Evolutionary conservation across 2,113 vertebrate species (phyloP).

Genomic region (Amphiprion ocellaris): DNA sequence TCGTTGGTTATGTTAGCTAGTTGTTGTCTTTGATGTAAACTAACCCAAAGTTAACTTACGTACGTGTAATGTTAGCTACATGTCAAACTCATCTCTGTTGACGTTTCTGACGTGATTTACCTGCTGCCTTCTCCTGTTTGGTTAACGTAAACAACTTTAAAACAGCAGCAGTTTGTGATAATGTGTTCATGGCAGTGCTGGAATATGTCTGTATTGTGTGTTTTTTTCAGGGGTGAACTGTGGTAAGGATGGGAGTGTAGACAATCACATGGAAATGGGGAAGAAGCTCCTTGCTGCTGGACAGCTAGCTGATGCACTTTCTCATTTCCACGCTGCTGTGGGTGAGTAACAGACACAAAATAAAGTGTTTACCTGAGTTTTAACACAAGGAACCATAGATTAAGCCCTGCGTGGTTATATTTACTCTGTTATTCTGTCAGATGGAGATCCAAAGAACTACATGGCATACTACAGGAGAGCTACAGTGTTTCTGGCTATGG

Average conservation of each 20-base stretch:
- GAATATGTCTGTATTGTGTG: neutral
- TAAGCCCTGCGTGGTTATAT: neutral
- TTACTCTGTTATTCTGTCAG: conserved; percentile 73
- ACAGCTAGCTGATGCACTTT: conserved; percentile 96
- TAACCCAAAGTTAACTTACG: neutral
- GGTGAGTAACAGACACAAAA: conserved; percentile 84
- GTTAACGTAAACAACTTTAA: neutral
- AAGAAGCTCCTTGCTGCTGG: conserved; percentile 98
- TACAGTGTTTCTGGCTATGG: conserved; percentile 97
- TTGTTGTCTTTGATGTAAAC: neutral
- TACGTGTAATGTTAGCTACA: neutral
- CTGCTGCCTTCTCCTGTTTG: too few relatives aligned
- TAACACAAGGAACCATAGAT: too few relatives aligned
- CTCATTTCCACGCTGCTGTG: conserved; percentile 96
- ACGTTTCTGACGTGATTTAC: too few relatives aligned
- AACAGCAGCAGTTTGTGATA: too few relatives aligned
- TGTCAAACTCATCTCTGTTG: conserved; percentile 14
- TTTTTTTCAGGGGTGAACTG: conserved; percentile 90
- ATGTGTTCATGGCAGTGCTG: too few relatives aligned
- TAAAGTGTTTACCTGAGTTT: neutral
- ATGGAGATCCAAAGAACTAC: conserved; percentile 97
- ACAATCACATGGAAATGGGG: conserved; percentile 98
- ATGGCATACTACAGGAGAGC: conserved; percentile 97
- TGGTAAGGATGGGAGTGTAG: conserved; percentile 92
- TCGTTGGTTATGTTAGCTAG: neutral